A percentile compares a stretch with the other conserved stretches of the same genome.
These are phyloP conservation scores for Coranthus polyacanthus DNA, from an alignment of 2,797 vertebrate species.

Conservation along the genomic window DNA sequence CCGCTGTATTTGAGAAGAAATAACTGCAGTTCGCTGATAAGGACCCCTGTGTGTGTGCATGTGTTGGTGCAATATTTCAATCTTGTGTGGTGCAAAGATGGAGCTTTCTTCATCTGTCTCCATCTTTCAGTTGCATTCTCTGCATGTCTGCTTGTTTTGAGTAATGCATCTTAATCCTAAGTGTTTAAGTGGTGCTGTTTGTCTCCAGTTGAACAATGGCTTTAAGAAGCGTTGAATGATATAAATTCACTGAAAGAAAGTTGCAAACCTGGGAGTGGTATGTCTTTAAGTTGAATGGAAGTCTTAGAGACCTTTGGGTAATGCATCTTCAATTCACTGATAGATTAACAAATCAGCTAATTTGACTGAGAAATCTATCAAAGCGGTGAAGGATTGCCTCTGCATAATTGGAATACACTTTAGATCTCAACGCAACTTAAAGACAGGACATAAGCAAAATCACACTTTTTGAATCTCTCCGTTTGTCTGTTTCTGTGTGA, in stretches of 20 bases:
- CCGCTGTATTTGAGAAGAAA: conserved; percentile 21
- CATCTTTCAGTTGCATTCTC: background rate
- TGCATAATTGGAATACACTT: conserved; percentile 36
- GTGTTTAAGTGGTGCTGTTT: conserved; percentile 3
- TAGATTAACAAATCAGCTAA: conserved; percentile 53
- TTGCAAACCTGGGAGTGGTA: conserved; percentile 17
- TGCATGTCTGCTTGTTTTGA: background rate
- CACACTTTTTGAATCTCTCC: background rate
- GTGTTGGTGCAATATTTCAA: background rate
- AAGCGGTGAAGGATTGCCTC: conserved; percentile 38
- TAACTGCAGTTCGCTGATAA: conserved; percentile 50
- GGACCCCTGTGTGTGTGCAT: conserved; percentile 7
- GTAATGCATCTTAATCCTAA: background rate
- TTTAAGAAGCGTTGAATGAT: conserved; percentile 2
- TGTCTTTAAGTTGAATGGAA: conserved; percentile 20
- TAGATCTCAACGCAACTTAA: conserved; percentile 14
- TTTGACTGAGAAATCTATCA: conserved; percentile 67
- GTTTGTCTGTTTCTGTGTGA: conserved; percentile 18
- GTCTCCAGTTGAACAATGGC: conserved; percentile 4
- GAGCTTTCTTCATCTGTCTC: background rate
- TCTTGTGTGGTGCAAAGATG: background rate
- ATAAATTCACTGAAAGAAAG: background rate
- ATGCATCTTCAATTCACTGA: conserved; percentile 54
- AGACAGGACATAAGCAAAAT: background rate
- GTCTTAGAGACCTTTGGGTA: conserved; percentile 24